Conservation (phyloP, 2,797 vertebrate genomes). For the Kryptolebias ocellatus region DNA sequence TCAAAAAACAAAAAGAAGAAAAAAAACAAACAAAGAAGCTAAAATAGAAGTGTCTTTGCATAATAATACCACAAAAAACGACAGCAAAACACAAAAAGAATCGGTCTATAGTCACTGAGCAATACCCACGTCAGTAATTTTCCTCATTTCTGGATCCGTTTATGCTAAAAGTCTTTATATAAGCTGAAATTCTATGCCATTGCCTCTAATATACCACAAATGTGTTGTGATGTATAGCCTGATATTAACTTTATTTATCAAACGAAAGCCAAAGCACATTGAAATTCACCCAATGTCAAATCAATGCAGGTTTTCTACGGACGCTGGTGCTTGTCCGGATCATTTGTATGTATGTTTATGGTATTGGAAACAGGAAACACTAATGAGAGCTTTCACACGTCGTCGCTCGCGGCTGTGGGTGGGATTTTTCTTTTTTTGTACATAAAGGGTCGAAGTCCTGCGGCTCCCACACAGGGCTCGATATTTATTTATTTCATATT, state of each 20-base stretch:
- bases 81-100: conserved; percentile 60
- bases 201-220: conserved; percentile 78
- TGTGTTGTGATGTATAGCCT: conserved; percentile 78
- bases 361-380: conserved; percentile 72
- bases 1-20: too few species aligned
- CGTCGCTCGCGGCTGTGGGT: conserved; percentile 60
- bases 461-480: conserved; percentile 62
- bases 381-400: conserved; percentile 72
- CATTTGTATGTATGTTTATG: conserved; percentile 76
- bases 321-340: conserved; percentile 72
- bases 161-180: conserved; percentile 73
- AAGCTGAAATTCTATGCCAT: conserved; percentile 76
- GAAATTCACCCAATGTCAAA: conserved; percentile 79
- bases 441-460: conserved; percentile 59
- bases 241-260: conserved; percentile 80
- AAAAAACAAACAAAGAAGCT: conserved; percentile 42
- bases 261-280: conserved; percentile 83
- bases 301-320: conserved; percentile 78
- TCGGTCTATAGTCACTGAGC: conserved; percentile 74
- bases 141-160: conserved; percentile 63
- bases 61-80: conserved; percentile 68
- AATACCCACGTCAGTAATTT: conserved; percentile 71
- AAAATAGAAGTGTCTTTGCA: conserved; percentile 66
- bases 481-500: conserved; percentile 84
- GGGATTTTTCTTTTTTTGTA: conserved; percentile 56